These are phyloP conservation scores for Catostylus mosaicus DNA, from an alignment of 30 jellyfish, hydroid and myxozoan species.

Conservation along the genomic window DNA sequence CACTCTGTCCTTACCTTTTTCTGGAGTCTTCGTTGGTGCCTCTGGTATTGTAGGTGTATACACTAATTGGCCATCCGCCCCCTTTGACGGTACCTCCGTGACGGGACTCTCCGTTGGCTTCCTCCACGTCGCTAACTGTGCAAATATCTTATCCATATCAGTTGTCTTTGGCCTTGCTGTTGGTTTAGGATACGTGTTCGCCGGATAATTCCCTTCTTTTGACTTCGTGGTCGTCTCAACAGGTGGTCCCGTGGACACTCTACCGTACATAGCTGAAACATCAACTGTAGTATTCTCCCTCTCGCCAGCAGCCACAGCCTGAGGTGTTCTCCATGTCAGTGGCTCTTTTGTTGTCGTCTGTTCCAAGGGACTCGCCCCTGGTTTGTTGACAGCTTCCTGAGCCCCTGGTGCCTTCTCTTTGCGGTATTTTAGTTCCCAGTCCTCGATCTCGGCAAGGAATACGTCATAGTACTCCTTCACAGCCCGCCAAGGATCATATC, in stretches of 20 bases:
- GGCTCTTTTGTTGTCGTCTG: slow-evolving; percentile 47
- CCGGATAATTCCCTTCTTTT: slow-evolving; percentile 2
- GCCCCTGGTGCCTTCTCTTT: slow-evolving; percentile 31
- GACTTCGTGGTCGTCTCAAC: slow-evolving; percentile 26
- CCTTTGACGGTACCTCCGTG: slow-evolving; percentile 59
- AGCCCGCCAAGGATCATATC: slow-evolving; percentile 75
- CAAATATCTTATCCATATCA: slow-evolving; percentile 38
- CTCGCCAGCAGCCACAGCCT: slow-evolving; percentile 34
- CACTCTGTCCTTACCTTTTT: neutral
- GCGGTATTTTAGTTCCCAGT: slow-evolving; percentile 66
- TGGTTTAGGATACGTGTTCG: slow-evolving; percentile 10
- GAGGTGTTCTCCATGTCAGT: slow-evolving; percentile 56
- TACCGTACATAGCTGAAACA: slow-evolving; percentile 24
- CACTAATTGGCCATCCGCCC: slow-evolving; percentile 29
- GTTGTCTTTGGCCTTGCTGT: slow-evolving; percentile 44
- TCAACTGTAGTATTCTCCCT: slow-evolving; percentile 25
- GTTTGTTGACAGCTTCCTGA: slow-evolving; percentile 58
- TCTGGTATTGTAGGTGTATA: slow-evolving; percentile 63
- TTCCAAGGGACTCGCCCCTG: slow-evolving; percentile 5
- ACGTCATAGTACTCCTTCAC: slow-evolving; percentile 69
- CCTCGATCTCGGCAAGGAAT: slow-evolving; percentile 45
- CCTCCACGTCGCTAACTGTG: slow-evolving; percentile 46
- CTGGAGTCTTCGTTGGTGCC: slow-evolving; percentile 43
- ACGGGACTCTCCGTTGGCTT: slow-evolving; percentile 46
- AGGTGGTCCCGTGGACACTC: slow-evolving; percentile 12